Evolutionary conservation across 1,140 invertebrate genomes (phyloP).

Genomic region (Listronotus bonariensis): DNA sequence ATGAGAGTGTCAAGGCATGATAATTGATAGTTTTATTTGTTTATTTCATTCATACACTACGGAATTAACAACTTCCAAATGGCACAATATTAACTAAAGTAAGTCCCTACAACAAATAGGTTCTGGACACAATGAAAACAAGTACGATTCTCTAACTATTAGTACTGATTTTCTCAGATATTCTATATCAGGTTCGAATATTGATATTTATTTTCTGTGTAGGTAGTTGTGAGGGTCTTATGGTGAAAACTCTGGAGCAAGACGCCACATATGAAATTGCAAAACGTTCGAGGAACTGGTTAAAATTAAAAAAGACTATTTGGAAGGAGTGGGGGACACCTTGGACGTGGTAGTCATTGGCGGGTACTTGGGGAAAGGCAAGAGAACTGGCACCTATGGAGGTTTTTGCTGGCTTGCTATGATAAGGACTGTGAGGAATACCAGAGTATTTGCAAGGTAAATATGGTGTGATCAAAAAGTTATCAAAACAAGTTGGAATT

Average conservation of each 20-base stretch:
- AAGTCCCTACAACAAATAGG: no score
- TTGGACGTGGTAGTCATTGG: constrained; percentile 96
- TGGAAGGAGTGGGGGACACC: constrained; percentile 93
- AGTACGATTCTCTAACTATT: no score
- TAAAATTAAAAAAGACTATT: constrained; percentile 99
- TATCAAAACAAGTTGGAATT: no score
- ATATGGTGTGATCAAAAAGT: no score
- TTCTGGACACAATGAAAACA: no score
- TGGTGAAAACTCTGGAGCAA: constrained; percentile 95
- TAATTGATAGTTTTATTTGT: no score
- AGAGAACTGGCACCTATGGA: constrained; percentile 91
- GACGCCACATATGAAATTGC: constrained; percentile 98
- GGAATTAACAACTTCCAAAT: no score
- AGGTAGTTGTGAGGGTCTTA: constrained; percentile 97
- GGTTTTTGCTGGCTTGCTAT: constrained; percentile 96
- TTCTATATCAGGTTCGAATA: no score
- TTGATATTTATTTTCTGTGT: no score
- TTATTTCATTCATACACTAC: no score
- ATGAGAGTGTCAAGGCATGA: constrained; percentile 81
- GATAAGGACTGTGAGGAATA: constrained; percentile 92
- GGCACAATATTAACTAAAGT: no score
- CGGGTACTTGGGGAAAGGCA: constrained; percentile 92
- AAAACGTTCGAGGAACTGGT: constrained; percentile 94
- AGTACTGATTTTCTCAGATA: no score
- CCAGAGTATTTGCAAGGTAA: constrained; percentile 88